phyloP scores from a whole-genome alignment of 92 coral and sea anemone genomes.

The Epizoanthus rinbou region DNA sequence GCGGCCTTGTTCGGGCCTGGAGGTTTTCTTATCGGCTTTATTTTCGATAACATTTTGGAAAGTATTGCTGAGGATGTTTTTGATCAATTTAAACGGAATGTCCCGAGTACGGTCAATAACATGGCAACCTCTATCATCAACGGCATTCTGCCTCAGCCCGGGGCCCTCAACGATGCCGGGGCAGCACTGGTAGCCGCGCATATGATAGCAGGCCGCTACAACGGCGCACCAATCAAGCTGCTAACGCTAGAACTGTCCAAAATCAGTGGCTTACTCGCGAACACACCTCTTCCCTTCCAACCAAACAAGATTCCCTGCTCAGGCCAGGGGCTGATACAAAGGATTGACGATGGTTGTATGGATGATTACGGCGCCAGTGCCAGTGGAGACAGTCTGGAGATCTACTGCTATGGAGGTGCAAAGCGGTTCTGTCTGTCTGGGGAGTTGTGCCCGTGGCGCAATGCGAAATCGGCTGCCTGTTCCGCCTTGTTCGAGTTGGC shows the following conservation, averaged over 20 bases:
- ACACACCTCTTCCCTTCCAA: constrained; percentile 31
- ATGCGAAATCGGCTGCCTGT: constrained; percentile 44
- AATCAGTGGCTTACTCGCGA: constrained; percentile 38
- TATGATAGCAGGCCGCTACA: constrained; percentile 22
- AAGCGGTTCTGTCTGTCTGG: constrained; percentile 45
- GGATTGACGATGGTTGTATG: constrained; percentile 45
- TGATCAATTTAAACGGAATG: background rate
- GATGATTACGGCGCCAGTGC: constrained; percentile 35
- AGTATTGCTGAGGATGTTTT: background rate
- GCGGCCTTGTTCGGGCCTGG: constrained; percentile 41
- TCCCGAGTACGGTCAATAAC: constrained; percentile 23
- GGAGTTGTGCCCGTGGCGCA: constrained; percentile 50
- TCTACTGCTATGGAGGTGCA: constrained; percentile 46
- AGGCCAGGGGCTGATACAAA: constrained; percentile 40
- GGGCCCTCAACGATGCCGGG: constrained; percentile 28
- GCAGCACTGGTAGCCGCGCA: constrained; percentile 43
- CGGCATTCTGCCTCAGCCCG: constrained; percentile 29
- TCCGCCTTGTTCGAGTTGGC: constrained; percentile 47
- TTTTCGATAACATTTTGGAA: constrained; percentile 19
- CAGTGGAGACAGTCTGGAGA: constrained; percentile 41
- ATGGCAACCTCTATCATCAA: constrained; percentile 19
- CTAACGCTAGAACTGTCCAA: constrained; percentile 48
- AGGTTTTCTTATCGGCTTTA: constrained; percentile 24
- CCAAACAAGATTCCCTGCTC: constrained; percentile 50
- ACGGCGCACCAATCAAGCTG: constrained; percentile 23